Evolutionary conservation across 2,888 invertebrate genomes (phyloP), one percentile per base, ranked within the genome.

Genomic region (Sinohyriopsis cumingii): DNA sequence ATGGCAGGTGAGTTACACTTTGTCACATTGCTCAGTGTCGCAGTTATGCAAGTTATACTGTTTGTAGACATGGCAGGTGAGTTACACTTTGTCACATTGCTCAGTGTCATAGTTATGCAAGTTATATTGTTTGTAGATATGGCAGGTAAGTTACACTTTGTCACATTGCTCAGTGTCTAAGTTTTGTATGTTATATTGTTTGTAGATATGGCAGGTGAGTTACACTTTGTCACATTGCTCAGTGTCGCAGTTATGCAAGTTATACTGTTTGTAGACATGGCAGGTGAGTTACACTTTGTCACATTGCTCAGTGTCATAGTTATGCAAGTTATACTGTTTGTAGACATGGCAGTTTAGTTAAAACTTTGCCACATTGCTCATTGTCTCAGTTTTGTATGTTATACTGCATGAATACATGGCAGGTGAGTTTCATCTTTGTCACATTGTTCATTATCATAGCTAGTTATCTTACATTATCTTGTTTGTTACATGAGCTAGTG

Each of bases 361-460:
- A 7, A 33, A 33, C 33, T 33, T 6, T 33, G 33, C 7, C 33
- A 5, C 33, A 33, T 5, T 33, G 33, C 33, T 33, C 33, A 33
- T 3, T 33, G 5, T 33, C 33, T 0, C 33, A 33, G 33, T 7
- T 33, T 7, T 33, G 6, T 3, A 33, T 33, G 33, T 33, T 98
- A 97, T 89, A 94, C 95, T 5, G 95, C 95, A 93, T 87, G 88
- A 74, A 80, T 89, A 69, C 99, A 99, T 91, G 99, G 98, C 4
- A 89, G 85, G 88, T 89, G 65, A 66, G 73, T 65, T 28, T n/a
- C n/a, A n/a, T n/a, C n/a, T 33, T 33, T 33, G 33, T 45, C 33
- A 45, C 33, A 9, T 45, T 45, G 33, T 12, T 45, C 9, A 45
- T 45, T 45, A 1, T 45, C 33, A 1, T 9, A 45, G 33, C 9